Evolutionary conservation across 53 echinoderm and acorn worm genomes (phyloP).

Genomic region (Temnopleurus reevesii): DNA sequence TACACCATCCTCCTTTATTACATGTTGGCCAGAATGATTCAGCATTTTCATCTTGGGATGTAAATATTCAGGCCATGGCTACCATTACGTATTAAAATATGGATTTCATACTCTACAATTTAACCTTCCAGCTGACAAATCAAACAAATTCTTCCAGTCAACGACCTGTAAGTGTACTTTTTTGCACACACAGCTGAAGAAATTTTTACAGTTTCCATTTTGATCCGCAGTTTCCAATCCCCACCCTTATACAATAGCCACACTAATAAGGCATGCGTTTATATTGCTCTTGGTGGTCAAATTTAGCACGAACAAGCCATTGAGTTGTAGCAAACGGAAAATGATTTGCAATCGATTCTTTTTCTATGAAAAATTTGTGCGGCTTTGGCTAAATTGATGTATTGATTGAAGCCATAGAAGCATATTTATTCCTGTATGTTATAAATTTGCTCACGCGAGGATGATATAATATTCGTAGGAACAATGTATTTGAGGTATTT

Average conservation of each 20-base stretch:
- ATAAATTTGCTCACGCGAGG: background rate
- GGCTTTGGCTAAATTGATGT: background rate
- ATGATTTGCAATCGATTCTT: constrained; percentile 31
- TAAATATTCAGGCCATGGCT: background rate
- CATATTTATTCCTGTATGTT: background rate
- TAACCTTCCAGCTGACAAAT: background rate
- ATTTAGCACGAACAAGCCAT: background rate
- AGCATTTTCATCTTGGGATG: background rate
- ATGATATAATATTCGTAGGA: background rate
- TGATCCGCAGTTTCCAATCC: background rate
- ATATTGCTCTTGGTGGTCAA: background rate
- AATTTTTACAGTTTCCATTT: constrained; percentile 6
- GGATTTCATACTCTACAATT: background rate
- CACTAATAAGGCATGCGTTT: constrained; percentile 5
- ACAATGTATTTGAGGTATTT: background rate
- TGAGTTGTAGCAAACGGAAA: background rate
- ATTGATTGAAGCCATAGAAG: constrained; percentile 4
- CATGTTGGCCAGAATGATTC: background rate
- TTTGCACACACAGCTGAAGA: background rate
- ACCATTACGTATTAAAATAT: background rate
- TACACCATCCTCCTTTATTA: background rate
- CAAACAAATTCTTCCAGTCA: constrained; percentile 23
- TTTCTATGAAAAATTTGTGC: background rate
- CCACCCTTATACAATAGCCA: background rate
- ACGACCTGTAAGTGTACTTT: constrained; percentile 7